These are phyloP conservation scores for Pissodes strobi DNA, from an alignment of 1,140 invertebrate species.

Conservation along the genomic window DNA sequence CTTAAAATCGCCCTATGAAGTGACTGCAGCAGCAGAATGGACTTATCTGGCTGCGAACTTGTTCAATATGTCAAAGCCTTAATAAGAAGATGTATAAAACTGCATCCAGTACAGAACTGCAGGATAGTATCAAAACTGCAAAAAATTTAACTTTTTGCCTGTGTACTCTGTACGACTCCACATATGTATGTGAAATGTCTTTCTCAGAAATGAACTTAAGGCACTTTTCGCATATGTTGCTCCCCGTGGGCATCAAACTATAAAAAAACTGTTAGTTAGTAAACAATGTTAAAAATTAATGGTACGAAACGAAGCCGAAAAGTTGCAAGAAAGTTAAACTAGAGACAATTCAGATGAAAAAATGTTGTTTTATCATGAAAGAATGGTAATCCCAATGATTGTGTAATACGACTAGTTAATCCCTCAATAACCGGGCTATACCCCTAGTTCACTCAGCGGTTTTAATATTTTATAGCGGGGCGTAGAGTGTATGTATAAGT, in stretches of 20 bases:
- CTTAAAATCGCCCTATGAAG: conserved; percentile 24
- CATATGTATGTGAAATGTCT: conserved; percentile 1
- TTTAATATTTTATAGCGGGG: no score
- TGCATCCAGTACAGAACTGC: conserved; percentile 17
- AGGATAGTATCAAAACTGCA: conserved; percentile 23
- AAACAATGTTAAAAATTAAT: no score
- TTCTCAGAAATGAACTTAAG: conserved; percentile 29
- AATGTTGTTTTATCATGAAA: no score
- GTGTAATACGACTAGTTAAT: no score
- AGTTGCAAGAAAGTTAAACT: no score
- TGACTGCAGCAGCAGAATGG: conserved; percentile 15
- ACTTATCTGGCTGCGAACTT: conserved; percentile 34
- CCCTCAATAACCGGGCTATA: no score
- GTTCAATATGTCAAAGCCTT: conserved; percentile 20
- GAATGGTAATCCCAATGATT: no score
- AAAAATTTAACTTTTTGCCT: conserved; percentile 20
- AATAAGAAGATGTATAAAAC: conserved; percentile 30
- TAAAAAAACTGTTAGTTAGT: no score
- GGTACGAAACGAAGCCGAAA: no score
- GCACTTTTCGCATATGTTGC: conserved; percentile 29
- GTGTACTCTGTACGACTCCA: conserved; percentile 3
- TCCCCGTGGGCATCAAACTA: conserved; percentile 13
- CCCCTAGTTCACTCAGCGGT: no score
- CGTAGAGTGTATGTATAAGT: no score
- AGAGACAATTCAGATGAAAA: no score